Evolutionary conservation across 2,113 vertebrate species (phyloP).

Genomic region (Cyphomyrus plagiostoma): DNA sequence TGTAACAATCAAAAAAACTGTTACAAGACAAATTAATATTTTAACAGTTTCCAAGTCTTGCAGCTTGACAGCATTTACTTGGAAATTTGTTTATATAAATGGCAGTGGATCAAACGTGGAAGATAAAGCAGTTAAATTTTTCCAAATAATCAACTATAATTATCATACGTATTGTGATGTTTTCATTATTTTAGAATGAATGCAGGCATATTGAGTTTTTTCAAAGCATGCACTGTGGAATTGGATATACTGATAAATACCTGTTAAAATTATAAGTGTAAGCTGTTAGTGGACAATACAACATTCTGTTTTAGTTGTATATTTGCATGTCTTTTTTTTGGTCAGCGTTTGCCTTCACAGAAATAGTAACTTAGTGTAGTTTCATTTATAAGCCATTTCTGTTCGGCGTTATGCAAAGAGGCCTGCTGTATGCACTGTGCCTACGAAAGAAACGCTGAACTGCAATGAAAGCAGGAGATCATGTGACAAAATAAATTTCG

Average conservation of each 20-base stretch:
- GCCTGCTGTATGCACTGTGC: neutral
- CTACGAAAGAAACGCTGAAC: neutral
- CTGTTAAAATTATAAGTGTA: neutral
- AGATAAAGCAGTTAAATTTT: constrained; percentile 1
- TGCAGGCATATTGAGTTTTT: neutral
- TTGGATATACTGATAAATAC: neutral
- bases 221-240: neutral
- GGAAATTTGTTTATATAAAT: neutral
- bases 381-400: neutral
- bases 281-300: neutral
- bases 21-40: neutral
- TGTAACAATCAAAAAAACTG: neutral
- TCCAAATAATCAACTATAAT: constrained; percentile 40
- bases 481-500: neutral
- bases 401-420: neutral
- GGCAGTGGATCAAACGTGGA: neutral
- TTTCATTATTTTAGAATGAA: constrained; percentile 4
- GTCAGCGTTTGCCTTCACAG: neutral
- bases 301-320: neutral
- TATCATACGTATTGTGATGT: constrained; percentile 41
- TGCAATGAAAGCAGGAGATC: neutral
- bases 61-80: neutral
- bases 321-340: constrained; percentile 3
- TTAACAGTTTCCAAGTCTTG: neutral
- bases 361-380: neutral